Evolutionary conservation across 2,113 vertebrate genomes (phyloP).

Genomic region (Tauraco erythrolophus): DNA sequence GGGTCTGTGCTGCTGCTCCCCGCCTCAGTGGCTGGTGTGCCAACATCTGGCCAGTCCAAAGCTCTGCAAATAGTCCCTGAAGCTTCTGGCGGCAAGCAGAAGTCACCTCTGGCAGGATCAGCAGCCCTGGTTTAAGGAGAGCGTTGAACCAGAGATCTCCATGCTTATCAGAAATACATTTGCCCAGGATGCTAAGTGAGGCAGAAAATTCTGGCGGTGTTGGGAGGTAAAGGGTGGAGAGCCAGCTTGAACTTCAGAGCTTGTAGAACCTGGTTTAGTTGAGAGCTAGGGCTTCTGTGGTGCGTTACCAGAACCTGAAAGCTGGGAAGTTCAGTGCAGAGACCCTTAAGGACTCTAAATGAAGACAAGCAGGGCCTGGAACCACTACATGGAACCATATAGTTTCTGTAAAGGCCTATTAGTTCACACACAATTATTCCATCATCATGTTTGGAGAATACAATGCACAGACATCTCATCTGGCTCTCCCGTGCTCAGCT

Average conservation of each 20-base stretch:
- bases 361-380: background rate
- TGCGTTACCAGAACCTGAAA: background rate
- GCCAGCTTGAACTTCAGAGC: background rate
- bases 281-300: background rate
- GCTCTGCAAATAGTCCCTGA: rapidly evolving
- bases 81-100: background rate
- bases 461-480: background rate
- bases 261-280: background rate
- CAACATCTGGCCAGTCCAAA: background rate
- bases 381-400: background rate
- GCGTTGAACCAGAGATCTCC: rapidly evolving
- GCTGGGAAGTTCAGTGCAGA: rapidly evolving
- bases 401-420: background rate
- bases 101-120: background rate
- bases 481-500: background rate
- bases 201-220: background rate
- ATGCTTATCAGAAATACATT: background rate
- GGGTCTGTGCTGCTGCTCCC: background rate
- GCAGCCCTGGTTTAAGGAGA: background rate
- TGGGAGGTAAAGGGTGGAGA: background rate
- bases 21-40: background rate
- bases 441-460: background rate
- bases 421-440: background rate
- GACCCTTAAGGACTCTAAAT: background rate
- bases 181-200: background rate